These are phyloP conservation scores for Drosophila eohydei DNA, from an alignment of 2,888 invertebrate species.

Conservation along the genomic window DNA sequence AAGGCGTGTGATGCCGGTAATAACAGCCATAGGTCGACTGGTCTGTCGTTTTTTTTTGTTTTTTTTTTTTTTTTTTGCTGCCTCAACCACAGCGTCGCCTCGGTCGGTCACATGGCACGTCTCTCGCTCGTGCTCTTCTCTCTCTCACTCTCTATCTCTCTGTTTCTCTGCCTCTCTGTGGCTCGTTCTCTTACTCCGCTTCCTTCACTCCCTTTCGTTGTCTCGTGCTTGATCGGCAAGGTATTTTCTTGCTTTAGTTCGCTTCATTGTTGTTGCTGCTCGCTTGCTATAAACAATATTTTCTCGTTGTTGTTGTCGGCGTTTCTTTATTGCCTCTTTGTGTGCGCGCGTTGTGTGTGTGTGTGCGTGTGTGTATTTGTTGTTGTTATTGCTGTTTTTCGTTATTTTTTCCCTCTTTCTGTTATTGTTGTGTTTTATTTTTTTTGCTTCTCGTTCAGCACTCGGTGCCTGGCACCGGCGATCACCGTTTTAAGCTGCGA, in stretches of 20 bases:
- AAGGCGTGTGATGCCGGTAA: conserved; percentile 57
- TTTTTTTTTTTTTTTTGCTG: not conserved
- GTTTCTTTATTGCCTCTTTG: conserved; percentile 65
- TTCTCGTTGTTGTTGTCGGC: conserved; percentile 59
- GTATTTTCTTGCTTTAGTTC: conserved; percentile 56
- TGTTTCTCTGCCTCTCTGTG: not conserved
- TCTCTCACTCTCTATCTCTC: not conserved
- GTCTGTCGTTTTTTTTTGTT: conserved; percentile 17
- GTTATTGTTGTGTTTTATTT: conserved; percentile 42
- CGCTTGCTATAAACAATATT: conserved; percentile 66
- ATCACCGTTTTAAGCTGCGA: conserved; percentile 79
- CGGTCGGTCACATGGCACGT: conserved; percentile 33
- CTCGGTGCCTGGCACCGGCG: conserved; percentile 82
- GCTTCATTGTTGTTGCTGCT: conserved; percentile 28
- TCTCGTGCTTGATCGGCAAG: conserved; percentile 50
- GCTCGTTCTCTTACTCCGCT: not conserved
- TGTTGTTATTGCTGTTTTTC: conserved; percentile 37
- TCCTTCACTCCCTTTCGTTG: conserved; percentile 14
- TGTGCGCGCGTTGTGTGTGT: conserved; percentile 27
- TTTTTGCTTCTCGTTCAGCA: conserved; percentile 25
- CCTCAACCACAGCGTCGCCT: conserved; percentile 16
- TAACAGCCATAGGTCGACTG: conserved; percentile 65
- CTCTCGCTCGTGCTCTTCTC: conserved; percentile 4
- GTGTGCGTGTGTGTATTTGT: conserved; percentile 22
- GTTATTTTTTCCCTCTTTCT: conserved; percentile 41